Percentiles rank a stretch among this genome's conserved stretches.
Evolutionary conservation across 2,113 vertebrate species (phyloP).

Genomic region (Mionectes macconnelli): DNA sequence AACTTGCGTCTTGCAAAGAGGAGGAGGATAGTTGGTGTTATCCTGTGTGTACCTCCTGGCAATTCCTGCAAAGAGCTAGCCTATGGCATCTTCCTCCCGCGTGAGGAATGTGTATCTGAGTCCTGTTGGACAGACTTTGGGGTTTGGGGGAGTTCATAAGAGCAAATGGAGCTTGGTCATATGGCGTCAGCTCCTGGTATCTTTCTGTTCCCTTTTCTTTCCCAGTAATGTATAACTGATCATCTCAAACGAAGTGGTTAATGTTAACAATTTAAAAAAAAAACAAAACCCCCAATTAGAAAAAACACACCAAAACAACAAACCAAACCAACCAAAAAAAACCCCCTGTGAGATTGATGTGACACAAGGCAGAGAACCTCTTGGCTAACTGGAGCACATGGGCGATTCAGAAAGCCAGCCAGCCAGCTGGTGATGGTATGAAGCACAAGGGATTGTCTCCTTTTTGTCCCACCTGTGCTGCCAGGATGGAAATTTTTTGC

Average conservation of each 20-base stretch:
- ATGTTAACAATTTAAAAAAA: background rate
- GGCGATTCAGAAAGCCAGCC: background rate
- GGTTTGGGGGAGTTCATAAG: background rate
- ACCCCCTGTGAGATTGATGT: background rate
- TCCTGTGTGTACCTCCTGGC: background rate
- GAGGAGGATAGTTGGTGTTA: background rate
- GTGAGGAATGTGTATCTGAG: background rate
- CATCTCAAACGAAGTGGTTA: background rate
- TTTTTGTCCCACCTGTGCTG: accelerated
- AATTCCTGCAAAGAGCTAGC: background rate
- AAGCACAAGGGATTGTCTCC: background rate
- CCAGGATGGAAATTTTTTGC: background rate
- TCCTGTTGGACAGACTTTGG: background rate
- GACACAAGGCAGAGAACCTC: background rate
- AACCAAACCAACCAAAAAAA: background rate
- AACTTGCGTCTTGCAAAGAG: background rate
- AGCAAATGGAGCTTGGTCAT: background rate
- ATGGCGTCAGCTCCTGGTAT: background rate
- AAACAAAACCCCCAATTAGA: too few species aligned
- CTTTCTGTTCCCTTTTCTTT: constrained; percentile 1
- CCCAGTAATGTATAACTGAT: background rate
- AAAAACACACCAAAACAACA: background rate
- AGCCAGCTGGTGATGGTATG: background rate
- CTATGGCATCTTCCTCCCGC: background rate
- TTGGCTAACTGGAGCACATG: accelerated